Evolutionary conservation across 2,888 invertebrate genomes (phyloP).

Genomic region (Celastrina argiolus): DNA sequence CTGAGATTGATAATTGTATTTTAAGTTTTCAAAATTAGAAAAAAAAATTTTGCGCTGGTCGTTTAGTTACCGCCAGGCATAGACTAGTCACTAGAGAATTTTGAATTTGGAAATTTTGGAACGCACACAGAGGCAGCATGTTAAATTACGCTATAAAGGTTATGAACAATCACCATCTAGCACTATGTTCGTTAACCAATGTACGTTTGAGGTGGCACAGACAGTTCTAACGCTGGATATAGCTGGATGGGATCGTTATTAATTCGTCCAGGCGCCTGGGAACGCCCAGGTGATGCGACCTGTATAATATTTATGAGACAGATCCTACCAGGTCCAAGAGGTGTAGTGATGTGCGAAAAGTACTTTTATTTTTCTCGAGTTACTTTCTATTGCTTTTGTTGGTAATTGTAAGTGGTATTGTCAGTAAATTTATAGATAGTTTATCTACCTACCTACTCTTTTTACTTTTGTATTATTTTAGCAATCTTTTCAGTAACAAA

Average conservation of each 20-base stretch:
- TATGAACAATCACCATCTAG: neutral
- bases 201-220: constrained; percentile 20
- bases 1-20: too few species aligned
- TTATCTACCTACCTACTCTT: too few species aligned
- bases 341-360: constrained; percentile 32
- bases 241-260: constrained; percentile 32
- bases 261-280: constrained; percentile 33
- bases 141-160: too few species aligned
- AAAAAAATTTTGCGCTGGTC: too few species aligned
- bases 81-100: neutral
- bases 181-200: neutral
- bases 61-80: neutral
- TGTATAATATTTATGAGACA: constrained; percentile 58
- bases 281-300: constrained; percentile 50
- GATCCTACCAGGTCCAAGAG: constrained; percentile 32
- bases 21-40: too few species aligned
- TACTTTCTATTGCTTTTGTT: neutral
- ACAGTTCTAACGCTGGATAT: neutral
- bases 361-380: constrained; percentile 6
- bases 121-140: neutral
- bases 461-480: too few species aligned
- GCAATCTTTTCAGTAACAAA: too few species aligned
- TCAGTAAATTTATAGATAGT: too few species aligned
- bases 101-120: neutral
- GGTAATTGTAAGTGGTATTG: too few species aligned